Evolutionary conservation across 2,113 vertebrate species (phyloP).

Genomic region (Nannobrachium achirus): DNA sequence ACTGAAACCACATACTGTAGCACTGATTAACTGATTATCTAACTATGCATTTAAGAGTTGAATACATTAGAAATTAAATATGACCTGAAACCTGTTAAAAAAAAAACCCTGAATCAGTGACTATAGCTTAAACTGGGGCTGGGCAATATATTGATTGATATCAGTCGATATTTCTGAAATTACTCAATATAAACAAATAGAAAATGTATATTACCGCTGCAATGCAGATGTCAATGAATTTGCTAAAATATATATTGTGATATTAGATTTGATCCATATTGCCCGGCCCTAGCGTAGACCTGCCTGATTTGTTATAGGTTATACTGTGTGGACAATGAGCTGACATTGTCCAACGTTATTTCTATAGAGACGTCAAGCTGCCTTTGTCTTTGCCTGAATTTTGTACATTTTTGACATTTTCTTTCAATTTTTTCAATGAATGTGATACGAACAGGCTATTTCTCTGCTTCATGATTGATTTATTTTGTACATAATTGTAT

Average conservation of each 20-base stretch:
- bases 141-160: too few relatives aligned
- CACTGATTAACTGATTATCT: conserved; percentile 24
- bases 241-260: too few relatives aligned
- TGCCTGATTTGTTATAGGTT: conserved; percentile 34
- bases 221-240: too few relatives aligned
- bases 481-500: conserved; percentile 64
- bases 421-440: conserved; percentile 61
- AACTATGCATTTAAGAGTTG: conserved; percentile 69
- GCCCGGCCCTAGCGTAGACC: not conserved
- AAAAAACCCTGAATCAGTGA: conserved; percentile 42
- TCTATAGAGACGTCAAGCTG: conserved; percentile 48
- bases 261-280: too few relatives aligned
- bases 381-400: conserved; percentile 67
- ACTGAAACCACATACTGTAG: conserved; percentile 3
- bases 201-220: too few relatives aligned
- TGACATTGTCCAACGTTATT: conserved; percentile 32
- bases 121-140: too few relatives aligned
- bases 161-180: too few relatives aligned
- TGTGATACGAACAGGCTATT: conserved; percentile 30
- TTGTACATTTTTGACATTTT: conserved; percentile 64
- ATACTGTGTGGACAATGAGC: conserved; percentile 12
- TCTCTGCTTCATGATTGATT: conserved; percentile 38
- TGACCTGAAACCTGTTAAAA: conserved; percentile 55
- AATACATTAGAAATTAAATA: conserved; percentile 14
- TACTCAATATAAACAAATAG: too few relatives aligned